Base-by-base conservation (phyloP, 2,113 vertebrate genomes). In the Hippolais icterina region DNA sequence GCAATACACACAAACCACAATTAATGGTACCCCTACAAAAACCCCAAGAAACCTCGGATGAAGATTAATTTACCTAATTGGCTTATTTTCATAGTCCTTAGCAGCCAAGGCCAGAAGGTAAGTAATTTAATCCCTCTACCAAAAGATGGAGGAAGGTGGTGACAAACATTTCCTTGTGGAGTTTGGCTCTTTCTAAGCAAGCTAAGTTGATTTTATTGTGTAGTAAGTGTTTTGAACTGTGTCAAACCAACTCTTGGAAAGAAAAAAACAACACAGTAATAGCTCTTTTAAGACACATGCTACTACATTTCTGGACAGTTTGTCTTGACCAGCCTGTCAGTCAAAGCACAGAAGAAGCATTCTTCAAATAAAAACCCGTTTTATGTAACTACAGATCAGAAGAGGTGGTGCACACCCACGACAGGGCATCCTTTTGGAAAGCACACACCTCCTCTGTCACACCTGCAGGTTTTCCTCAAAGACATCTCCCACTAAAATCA, bases 61-160 rank as follows among this genome's bases (percentile, higher is more conserved):
- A 77, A 95, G 78, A 70, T 61, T 53, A 61, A 85, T 80, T 93
- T 88, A 93, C 59, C 63, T 83, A 88, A 88, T 21, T 88, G 79
- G 39, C 28, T 92, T 91, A 31, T 42, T 89, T 84, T 76, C 56
- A 52, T 5, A 76, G 49, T 61, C 66, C 61, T 89, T 28, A 85
- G 65, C 49, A 79, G 61, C 20, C 54, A 54, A 86, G 27, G 17
- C 37, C 71, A 94, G 59, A 86, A 54, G 39, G 70, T 42, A 83
- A 68, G 16, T 22, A 63, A 89, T 83, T 92, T 80, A 85, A 93
- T 80, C 35, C 28, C 64, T 83, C 66, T 16, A 72, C 50, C 54
- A 79, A 76, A 50, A 72, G 66, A 87, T 7, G 17, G 54, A 68
- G 50, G 74, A 87, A 85, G 46, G 42, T 61, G 47, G 50, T 47